phyloP scores from a whole-genome alignment of 2,797 vertebrate genomes.

The Phrynocephalus forsythii region DNA sequence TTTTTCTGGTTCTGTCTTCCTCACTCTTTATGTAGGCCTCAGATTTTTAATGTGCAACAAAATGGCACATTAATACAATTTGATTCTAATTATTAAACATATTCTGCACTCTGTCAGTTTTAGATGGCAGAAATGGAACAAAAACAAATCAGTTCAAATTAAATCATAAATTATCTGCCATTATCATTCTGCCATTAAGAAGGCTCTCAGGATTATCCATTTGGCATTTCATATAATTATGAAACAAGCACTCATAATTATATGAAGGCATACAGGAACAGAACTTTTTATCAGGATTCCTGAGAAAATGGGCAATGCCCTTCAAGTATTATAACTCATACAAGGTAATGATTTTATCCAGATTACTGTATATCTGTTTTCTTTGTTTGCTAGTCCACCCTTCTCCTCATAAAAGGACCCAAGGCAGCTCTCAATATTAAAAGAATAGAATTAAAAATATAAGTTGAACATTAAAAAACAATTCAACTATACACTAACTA shows the following conservation, averaged over 20 bases:
- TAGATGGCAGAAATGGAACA: neutral
- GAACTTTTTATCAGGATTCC: neutral
- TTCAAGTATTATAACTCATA: neutral
- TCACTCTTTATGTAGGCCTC: neutral
- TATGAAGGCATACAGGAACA: neutral
- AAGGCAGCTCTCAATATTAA: no score
- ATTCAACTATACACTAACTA: no score
- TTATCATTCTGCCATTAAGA: neutral
- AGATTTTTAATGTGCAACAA: neutral
- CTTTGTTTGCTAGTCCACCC: no score
- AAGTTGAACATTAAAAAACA: no score
- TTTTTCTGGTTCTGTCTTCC: neutral
- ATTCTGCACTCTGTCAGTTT: neutral
- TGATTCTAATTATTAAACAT: neutral
- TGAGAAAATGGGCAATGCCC: neutral
- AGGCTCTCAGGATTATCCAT: neutral
- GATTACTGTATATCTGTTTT: no score
- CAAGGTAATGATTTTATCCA: no score
- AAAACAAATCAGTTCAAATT: neutral
- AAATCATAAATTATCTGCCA: neutral
- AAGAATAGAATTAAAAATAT: no score
- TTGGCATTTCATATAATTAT: neutral
- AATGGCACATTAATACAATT: rapidly evolving
- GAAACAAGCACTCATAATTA: neutral
- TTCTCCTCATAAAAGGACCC: no score